Evolutionary conservation across 2,113 vertebrate species (phyloP), one percentile per base, ranked within the genome.

Genomic region (Atrichornis clamosus): DNA sequence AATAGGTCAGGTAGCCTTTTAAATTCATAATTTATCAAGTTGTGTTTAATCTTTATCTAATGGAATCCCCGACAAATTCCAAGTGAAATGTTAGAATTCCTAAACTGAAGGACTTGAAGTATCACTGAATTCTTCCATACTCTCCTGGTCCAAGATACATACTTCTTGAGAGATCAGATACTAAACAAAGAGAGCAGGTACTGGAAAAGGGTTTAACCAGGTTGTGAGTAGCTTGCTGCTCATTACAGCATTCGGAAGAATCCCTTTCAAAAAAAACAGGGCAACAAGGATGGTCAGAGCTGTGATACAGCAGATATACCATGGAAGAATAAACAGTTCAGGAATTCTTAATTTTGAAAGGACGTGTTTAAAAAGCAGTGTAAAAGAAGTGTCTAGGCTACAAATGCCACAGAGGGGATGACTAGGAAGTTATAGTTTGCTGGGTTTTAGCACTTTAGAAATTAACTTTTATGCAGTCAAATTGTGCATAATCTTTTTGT

Each of bases 171-270:
- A 39, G 27, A 33, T 47, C 17, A 20, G n/a, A 28, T 9, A 4
- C 5, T 30, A 13, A 77, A 33, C 13, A 28, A 15, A 52, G 15
- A 33, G 19, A 69, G 10, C 2, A 52, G 42, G 21, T 20, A 16
- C 8, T 75, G 47, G 42, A 20, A 72, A 67, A 68, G 24, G 13
- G 6, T 37, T 60, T 60, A 70, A 35, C 4, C 19, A 12, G 35
- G 11, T 37, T 63, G 10, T 23, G 27, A 55, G 28, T 6, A 39
- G 17, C 39, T 75, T 0, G 0, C 13, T 46, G 30, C 23, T 49
- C 17, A 18, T 63, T n/a, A 9, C 0, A 0, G 18, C 3, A 5
- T 52, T 32, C 86, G 72, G 72, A 86, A 55, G 8, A 72, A n/a
- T 8, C 4, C 2, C 13, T 33, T 74, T 56, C 5, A 16, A 26